Percentiles rank a stretch among this genome's conserved stretches.
phyloP scores from a whole-genome alignment of 2,888 invertebrate genomes.

The Lasius fuliginosus region DNA sequence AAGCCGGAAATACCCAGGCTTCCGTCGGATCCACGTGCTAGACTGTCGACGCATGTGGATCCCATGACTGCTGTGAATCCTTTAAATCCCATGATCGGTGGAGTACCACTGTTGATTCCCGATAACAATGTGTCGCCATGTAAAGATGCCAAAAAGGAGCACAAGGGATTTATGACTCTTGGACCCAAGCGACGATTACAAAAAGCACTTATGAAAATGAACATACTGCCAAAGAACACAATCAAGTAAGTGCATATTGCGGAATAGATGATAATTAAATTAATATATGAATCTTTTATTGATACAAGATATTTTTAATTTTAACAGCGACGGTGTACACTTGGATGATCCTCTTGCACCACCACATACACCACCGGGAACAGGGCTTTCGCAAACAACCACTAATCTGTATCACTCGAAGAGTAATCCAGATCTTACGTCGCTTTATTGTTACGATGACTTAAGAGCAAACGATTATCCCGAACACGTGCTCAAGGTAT shows the following conservation, averaged over 20 bases:
- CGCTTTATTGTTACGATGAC: conserved; percentile 93
- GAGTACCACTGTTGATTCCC: conserved; percentile 82
- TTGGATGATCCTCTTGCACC: conserved; percentile 89
- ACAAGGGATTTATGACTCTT: conserved; percentile 94
- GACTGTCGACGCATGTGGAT: conserved; percentile 93
- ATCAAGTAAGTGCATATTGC: conserved; percentile 87
- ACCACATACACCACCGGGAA: conserved; percentile 85
- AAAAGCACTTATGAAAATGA: conserved; percentile 95
- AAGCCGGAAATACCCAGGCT: conserved; percentile 86
- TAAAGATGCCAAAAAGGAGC: conserved; percentile 88
- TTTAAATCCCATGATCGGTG: conserved; percentile 81
- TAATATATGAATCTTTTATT: background rate
- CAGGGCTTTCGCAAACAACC: conserved; percentile 87
- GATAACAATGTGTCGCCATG: conserved; percentile 85
- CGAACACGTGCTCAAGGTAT: conserved; percentile 98
- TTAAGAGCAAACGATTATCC: conserved; percentile 94
- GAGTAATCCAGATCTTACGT: conserved; percentile 95
- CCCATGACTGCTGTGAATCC: conserved; percentile 85
- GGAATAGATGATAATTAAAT: conserved; percentile 8
- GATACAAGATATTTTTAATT: conserved; percentile 53
- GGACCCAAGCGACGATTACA: conserved; percentile 94
- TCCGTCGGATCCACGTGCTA: conserved; percentile 90
- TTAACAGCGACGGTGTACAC: conserved; percentile 88
- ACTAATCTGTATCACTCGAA: conserved; percentile 94
- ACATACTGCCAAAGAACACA: conserved; percentile 94